Percentiles rank a stretch among this genome's conserved stretches.
These are phyloP conservation scores for Agrotis ipsilon DNA, from an alignment of 2,888 invertebrate genomes.

Conservation along the genomic window DNA sequence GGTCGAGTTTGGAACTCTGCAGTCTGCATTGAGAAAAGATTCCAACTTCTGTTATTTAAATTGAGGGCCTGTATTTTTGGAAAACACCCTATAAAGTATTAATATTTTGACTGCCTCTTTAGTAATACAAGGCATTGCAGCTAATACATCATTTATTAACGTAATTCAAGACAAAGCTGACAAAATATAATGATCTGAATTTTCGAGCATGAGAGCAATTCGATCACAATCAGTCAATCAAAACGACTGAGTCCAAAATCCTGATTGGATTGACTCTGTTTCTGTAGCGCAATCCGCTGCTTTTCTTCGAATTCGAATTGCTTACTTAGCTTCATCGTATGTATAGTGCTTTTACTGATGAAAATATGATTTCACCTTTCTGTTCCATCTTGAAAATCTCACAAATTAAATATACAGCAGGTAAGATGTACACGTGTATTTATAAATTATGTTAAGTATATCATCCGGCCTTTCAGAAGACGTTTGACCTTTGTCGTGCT, in stretches of 20 bases:
- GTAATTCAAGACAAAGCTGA: no score
- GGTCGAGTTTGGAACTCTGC: background rate
- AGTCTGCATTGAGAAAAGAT: background rate
- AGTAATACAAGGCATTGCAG: no score
- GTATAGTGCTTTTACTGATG: background rate
- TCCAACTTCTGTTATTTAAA: background rate
- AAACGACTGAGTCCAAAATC: background rate
- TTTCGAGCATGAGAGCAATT: background rate
- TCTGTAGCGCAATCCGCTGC: conserved; percentile 3
- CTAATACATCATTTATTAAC: no score
- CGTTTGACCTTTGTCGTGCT: conserved; percentile 61
- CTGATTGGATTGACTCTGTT: background rate
- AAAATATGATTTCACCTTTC: background rate
- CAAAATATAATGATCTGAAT: background rate
- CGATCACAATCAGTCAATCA: background rate
- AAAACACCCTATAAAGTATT: background rate
- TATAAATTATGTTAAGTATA: conserved; percentile 18
- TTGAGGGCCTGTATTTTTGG: background rate
- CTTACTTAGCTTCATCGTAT: background rate
- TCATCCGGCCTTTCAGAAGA: conserved; percentile 32
- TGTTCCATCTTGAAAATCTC: background rate
- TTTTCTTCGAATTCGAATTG: conserved; percentile 8
- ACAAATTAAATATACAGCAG: conserved; percentile 24
- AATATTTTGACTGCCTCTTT: no score
- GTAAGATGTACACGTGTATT: conserved; percentile 18